A percentile compares a stretch with the other conserved stretches of the same genome.
Evolutionary conservation across 2,797 vertebrate species (phyloP).

Genomic region (Sebastes taczanowskii): DNA sequence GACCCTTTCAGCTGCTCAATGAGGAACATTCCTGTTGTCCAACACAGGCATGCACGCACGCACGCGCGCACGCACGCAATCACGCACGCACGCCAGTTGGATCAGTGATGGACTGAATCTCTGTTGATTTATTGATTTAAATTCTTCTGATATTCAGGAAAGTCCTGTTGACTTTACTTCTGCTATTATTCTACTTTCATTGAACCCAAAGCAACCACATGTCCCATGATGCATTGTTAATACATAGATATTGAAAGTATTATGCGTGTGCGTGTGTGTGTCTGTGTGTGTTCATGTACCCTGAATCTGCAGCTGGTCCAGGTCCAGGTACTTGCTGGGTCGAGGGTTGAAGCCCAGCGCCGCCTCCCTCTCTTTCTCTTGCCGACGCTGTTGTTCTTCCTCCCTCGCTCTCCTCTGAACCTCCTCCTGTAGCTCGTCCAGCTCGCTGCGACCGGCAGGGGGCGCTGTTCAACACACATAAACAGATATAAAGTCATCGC

Average conservation of each 20-base stretch:
- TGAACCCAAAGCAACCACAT: neutral
- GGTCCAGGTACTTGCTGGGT: slow-evolving; percentile 96
- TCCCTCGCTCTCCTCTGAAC: slow-evolving; percentile 88
- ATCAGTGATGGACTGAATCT: neutral
- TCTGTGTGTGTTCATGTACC: slow-evolving; percentile 70
- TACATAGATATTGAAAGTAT: neutral
- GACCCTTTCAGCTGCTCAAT: slow-evolving; percentile 43
- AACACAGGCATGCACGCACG: neutral
- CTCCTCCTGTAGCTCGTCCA: slow-evolving; percentile 96
- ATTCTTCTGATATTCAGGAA: neutral
- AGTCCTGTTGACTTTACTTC: neutral
- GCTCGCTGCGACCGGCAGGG: slow-evolving; percentile 87
- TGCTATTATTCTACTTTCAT: neutral
- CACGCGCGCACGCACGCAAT: neutral
- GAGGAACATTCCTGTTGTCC: slow-evolving; percentile 59
- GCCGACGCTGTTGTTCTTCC: slow-evolving; percentile 88
- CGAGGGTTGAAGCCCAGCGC: slow-evolving; percentile 94
- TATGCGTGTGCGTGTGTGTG: neutral
- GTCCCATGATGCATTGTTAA: neutral
- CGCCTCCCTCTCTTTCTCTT: slow-evolving; percentile 91
- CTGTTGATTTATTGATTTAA: neutral
- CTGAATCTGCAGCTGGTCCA: slow-evolving; percentile 96
- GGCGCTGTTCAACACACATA: slow-evolving; percentile 27
- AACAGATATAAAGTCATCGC: neutral
- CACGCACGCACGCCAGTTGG: neutral